phyloP scores from a whole-genome alignment of 2,797 vertebrate species.

The Halcyon chelicuti region DNA sequence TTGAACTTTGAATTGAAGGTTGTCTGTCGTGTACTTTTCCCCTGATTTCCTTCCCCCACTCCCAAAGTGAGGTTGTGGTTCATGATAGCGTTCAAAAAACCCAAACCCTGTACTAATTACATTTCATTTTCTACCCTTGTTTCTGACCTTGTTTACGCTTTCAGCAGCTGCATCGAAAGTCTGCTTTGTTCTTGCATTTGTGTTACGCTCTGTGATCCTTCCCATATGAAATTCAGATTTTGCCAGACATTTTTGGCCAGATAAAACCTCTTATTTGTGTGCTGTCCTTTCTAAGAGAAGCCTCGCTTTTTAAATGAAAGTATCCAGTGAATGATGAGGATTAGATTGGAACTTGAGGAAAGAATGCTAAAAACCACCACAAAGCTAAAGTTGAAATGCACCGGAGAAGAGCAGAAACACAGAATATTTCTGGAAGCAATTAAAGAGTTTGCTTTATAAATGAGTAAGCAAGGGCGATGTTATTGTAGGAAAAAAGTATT shows the following conservation, averaged over 20 bases:
- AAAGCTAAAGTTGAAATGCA: neutral
- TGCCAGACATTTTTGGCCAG: neutral
- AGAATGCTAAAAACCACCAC: neutral
- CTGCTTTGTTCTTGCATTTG: neutral
- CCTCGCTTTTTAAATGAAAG: neutral
- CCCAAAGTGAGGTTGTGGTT: neutral
- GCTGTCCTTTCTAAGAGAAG: neutral
- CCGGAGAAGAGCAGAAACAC: neutral
- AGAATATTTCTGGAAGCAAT: slow-evolving; percentile 12
- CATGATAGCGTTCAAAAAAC: neutral
- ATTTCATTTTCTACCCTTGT: neutral
- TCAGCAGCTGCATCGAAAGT: neutral
- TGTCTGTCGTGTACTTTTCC: neutral
- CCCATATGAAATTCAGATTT: slow-evolving; percentile 7
- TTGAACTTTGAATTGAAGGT: neutral
- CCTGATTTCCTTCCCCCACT: neutral
- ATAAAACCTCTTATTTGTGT: neutral
- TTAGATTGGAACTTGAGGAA: neutral
- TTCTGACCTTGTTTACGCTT: neutral
- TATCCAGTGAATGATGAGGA: neutral
- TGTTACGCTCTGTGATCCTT: neutral
- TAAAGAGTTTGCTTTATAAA: neutral
- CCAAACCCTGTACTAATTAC: neutral
- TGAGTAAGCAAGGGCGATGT: neutral
- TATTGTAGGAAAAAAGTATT: neutral